Base-by-base conservation (phyloP, 37 sponge, comb jelly and placozoan genomes). In the Crambe crambe region DNA sequence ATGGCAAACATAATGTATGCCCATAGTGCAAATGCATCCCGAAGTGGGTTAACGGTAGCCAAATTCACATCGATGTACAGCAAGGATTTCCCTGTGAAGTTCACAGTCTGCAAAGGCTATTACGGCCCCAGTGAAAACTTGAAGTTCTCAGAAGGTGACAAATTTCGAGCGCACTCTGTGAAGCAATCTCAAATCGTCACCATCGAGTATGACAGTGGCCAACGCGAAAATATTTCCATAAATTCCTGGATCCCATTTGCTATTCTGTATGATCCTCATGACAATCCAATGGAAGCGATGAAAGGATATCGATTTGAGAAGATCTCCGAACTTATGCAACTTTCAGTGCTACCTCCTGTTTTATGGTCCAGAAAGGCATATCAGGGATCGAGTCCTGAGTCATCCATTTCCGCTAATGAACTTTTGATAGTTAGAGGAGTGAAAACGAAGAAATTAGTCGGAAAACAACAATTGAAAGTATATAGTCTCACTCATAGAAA, bases 71-170 rank as follows among this genome's bases (percentile, higher is more conserved):
- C 70, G 0, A 58, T 44, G 31, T 62, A 81, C 56, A 65, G 58
- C 60, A 27, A 80, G 29, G 31, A 56, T 3, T 72, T 87, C 6
- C 88, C 88, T 3, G 29, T 72, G 10, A 63, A 21, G 29, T 68
- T 87, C 38, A 31, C 39, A 23, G 88, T 87, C 17, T 75, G 76
- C 40, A 75, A 75, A 35, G 88, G 88, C 8, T 87, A 42, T 43
- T 81, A 75, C 27, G 88, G 88, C 3, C 76, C 82, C 0, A 70
- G n/a, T 38, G 82, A 87, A 68, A 77, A 73, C 27, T 68, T 63
- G 35, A 81, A 82, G 0, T 70, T 87, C 6, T 87, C 88, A 26
- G 88, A 87, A 21, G 88, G 88, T 44, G 82, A 87, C 32, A 57
- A 32, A 25, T 87, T 87, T 76, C 81, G 70, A 12, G 78, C 81